Evolutionary conservation across 2,797 vertebrate genomes (phyloP).

Genomic region (Lutjanus campechanus): DNA sequence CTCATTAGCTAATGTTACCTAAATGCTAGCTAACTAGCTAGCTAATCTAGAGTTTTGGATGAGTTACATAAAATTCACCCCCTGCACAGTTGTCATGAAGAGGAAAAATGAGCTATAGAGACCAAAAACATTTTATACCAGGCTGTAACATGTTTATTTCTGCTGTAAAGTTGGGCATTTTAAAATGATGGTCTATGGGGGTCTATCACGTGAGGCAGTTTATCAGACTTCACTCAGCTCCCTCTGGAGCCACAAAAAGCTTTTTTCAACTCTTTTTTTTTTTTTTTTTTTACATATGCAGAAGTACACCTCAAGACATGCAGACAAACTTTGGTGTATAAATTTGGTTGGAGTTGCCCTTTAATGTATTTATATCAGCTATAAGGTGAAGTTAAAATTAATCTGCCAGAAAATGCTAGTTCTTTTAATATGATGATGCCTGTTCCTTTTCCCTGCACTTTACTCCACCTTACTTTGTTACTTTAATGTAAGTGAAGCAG

Average conservation of each 20-base stretch:
- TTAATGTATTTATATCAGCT: neutral
- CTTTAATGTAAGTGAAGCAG: slow-evolving; percentile 7
- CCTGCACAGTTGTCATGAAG: too few species aligned
- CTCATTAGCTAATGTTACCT: too few species aligned
- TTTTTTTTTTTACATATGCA: neutral
- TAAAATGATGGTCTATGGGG: too few species aligned
- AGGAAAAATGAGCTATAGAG: too few species aligned
- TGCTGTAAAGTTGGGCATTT: too few species aligned
- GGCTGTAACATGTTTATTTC: too few species aligned
- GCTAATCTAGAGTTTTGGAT: too few species aligned
- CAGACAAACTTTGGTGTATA: neutral
- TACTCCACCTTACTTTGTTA: neutral
- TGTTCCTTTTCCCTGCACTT: slow-evolving; percentile 8
- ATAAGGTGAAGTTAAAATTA: neutral
- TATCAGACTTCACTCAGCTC: neutral
- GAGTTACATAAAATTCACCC: too few species aligned
- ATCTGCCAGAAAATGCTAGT: neutral
- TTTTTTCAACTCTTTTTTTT: neutral
- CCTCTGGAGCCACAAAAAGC: neutral
- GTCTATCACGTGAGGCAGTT: neutral
- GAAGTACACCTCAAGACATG: neutral
- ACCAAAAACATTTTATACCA: too few species aligned
- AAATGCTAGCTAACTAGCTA: too few species aligned
- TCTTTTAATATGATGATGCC: neutral
- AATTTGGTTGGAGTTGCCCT: neutral